Base-by-base conservation (phyloP, 2,797 vertebrate species). In the Platalea minor region DNA sequence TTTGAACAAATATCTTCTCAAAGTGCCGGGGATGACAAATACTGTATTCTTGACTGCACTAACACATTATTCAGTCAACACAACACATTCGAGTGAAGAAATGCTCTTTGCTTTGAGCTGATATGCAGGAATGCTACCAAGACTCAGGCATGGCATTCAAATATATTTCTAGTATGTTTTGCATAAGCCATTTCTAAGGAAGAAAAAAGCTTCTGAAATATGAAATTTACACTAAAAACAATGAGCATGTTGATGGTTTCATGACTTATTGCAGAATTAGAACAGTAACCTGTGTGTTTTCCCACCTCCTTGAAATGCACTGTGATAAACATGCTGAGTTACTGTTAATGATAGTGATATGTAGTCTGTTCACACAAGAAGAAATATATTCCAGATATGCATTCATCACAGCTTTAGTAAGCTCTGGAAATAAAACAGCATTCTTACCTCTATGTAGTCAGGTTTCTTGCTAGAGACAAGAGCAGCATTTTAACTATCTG, bases 1-100 rank as follows among this genome's bases (percentile, higher is more conserved):
- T 93, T 93, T 89, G 79, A 96, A 85, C 60, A 68, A 95, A 91
- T 92, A 93, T 46, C 70, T 93, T 92, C 87, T 92, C 89, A 80
- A 90, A 94, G 86, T 79, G 69, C 81, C 4, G 3, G 56, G 56
- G 29, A 85, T 96, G 93, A 95, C 74, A 92, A 95, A 97, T 87
- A 89, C 63, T 92, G 57, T 91, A 91, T 87, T 93, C 83, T 92
- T 92, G 88, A 85, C 88, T 96, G 77, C 91, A 91, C 81, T 77
- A 95, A 89, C 92, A 87, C 91, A 93, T 96, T 93, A 96, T 94
- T 97, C 95, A 94, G 91, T 87, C 96, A 97, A 83, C 85, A 89
- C 60, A 94, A 95, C 91, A 90, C 87, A 91, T 94, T 70, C 3
- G 0, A 91, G 91, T 83, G 89, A 96, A 96, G 85, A 95, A 96